Percentiles rank a stretch among this genome's conserved stretches.
Evolutionary conservation across 2,797 vertebrate genomes (phyloP).

Genomic region (Ispidina picta): DNA sequence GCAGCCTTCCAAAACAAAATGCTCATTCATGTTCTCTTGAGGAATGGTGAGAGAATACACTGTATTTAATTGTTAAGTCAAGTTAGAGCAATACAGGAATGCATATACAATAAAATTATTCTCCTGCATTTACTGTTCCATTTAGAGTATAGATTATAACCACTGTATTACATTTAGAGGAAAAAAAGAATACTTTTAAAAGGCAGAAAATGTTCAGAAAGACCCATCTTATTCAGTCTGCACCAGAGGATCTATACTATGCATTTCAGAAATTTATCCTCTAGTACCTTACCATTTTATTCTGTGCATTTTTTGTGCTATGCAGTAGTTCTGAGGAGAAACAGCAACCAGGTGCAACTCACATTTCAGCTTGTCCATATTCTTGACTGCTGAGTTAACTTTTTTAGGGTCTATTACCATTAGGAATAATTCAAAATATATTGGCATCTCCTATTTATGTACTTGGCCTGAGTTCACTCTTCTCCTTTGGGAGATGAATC

Average conservation of each 20-base stretch:
- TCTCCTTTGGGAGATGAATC: background rate
- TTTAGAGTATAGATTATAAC: background rate
- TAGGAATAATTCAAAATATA: conserved; percentile 35
- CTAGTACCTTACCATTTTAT: background rate
- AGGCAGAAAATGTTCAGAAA: background rate
- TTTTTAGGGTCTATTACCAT: background rate
- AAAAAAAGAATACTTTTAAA: background rate
- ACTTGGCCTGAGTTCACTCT: background rate
- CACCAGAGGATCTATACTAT: accelerated
- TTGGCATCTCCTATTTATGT: background rate
- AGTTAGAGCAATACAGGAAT: background rate
- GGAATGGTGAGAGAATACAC: background rate
- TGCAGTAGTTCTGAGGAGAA: background rate
- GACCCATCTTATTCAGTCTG: background rate
- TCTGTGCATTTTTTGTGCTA: background rate
- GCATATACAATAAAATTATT: accelerated
- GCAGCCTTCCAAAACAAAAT: background rate
- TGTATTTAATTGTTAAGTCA: background rate
- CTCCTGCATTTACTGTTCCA: background rate
- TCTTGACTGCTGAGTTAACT: background rate
- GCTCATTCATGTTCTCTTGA: background rate
- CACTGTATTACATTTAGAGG: background rate
- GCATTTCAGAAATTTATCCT: background rate
- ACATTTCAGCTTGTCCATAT: background rate
- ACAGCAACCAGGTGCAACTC: background rate